Base-by-base conservation (phyloP, 2,113 vertebrate species). In the Grallaria varia region DNA sequence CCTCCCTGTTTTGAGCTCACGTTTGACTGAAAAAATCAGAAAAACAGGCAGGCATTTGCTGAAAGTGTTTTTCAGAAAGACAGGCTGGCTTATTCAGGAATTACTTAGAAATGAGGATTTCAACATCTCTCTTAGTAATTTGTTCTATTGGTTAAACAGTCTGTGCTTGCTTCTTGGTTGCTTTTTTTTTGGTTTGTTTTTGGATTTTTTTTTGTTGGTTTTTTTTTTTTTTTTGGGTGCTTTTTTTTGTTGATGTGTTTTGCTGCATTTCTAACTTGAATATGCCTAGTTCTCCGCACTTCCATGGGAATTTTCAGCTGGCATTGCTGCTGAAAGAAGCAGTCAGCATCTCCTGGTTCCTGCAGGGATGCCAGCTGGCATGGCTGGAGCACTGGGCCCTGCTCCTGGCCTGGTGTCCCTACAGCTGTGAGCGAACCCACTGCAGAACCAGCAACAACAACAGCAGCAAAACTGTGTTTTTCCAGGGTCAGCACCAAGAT, bases 21-120 rank as follows among this genome's bases (percentile, higher is more conserved):
- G 82, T 53, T 84, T 81, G 75, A 85, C 67, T 95, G 72, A 90
- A 88, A 83, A 93, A 60, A 44, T 47, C 13, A 71, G 52, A 93
- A 85, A 69, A 92, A 76, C 19, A 87, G 56, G 3, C 15, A 55
- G 49, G 37, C 79, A 33, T 94, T 87, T 89, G 64, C 42, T 72
- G 74, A 37, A 79, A 56, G 59, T 11, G 3, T 42, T 72, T 67
- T 81, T 71, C 27, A 6, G 56, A 52, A 67, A 87, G 76, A 47
- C 72, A 40, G 6, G 8, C 56, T 71, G 73, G 42, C 45, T 52
- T 73, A 16, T 35, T 93, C 62, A 47, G 55, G 49, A 90, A 66
- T 39, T 76, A 22, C 31, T 89, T 35, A 81, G 42, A 90, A 80
- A 60, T 37, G 42, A 62, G n/a, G 52, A 49, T 71, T 92, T 78